Base-by-base conservation (phyloP, 2,113 vertebrate species). In the Lagenorhynchus albirostris region DNA sequence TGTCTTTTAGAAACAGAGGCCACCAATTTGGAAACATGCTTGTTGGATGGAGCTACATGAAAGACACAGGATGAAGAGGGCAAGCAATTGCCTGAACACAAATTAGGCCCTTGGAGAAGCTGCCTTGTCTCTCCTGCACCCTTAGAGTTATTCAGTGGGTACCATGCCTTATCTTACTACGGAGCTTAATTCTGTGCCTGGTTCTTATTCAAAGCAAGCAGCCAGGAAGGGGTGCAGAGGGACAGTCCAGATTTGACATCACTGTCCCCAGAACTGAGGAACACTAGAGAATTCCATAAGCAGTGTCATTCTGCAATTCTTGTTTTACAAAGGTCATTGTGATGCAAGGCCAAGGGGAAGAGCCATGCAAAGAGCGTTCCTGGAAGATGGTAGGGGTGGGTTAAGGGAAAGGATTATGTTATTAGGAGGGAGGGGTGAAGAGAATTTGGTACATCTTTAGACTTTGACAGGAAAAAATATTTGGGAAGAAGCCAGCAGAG, bases 401-500 rank as follows among this genome's bases (percentile, higher is more conserved):
- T 67, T 38, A 90, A 82, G 62, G 65, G 50, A 62, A 63, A 80
- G 76, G 3, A 23, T 25, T 73, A 85, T 82, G 88, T 47, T 36
- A 89, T 33, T 47, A 71, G 44, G 44, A 50, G 81, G 25, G 23
- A 53, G 20, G 68, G 67, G 15, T 13, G 68, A 91, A 76, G 63
- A 88, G n/a, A 96, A 65, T 36, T 62, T 21, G 83, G 50, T 79
- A 36, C 33, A 81, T 80, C 91, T 70, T 94, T 65, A 63, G 41
- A 47, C 29, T 80, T 84, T 33, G 86, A 68, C 53, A 65, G 63
- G 58, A 70, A 89, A 88, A 74, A 76, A 86, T 65, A 93, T 41
- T 38, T 95, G 82, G 77, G 94, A 92, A 80, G 74, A 97, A 92
- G 97, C 96, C 95, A 97, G 67, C 84, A 68, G 4, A 83, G 97